These are phyloP conservation scores for Ennomos quercinarius DNA, from an alignment of 2,888 invertebrate genomes.

Conservation along the genomic window DNA sequence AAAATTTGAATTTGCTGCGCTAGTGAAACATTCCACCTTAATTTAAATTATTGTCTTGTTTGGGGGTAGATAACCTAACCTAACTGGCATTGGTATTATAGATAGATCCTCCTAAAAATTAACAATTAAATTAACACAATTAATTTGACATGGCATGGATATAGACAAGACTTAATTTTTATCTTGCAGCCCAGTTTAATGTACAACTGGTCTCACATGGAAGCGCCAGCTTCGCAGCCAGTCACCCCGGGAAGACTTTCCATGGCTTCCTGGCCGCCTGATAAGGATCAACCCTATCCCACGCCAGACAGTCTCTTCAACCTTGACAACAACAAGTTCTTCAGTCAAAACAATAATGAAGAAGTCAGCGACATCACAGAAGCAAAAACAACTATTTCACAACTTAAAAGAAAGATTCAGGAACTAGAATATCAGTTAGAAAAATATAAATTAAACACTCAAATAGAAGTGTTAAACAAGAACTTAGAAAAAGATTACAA, in stretches of 20 bases:
- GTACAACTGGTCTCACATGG: constrained; percentile 96
- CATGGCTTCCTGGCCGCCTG: constrained; percentile 90
- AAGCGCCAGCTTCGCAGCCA: constrained; percentile 87
- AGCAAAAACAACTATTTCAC: constrained; percentile 70
- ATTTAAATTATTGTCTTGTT: too few species aligned
- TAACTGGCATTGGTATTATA: too few species aligned
- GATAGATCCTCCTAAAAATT: too few species aligned
- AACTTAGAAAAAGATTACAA: constrained; percentile 62
- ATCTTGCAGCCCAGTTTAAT: constrained; percentile 92
- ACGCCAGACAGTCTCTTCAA: constrained; percentile 57
- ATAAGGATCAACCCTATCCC: constrained; percentile 58
- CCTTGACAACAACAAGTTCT: constrained; percentile 59
- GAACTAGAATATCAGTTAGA: constrained; percentile 74
- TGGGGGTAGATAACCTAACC: too few species aligned
- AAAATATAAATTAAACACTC: constrained; percentile 66
- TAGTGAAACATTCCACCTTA: too few species aligned
- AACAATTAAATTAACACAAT: too few species aligned
- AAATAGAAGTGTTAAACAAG: constrained; percentile 69
- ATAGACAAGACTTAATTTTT: too few species aligned
- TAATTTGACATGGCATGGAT: too few species aligned
- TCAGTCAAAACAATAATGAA: constrained; percentile 70
- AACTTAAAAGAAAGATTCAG: constrained; percentile 68
- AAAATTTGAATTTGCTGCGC: too few species aligned
- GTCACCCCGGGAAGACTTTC: constrained; percentile 91
- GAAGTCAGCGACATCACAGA: constrained; percentile 71